Evolutionary conservation across 2,113 vertebrate species (phyloP), one percentile per base, ranked within the genome.

Genomic region (Entosphenus tridentatus): DNA sequence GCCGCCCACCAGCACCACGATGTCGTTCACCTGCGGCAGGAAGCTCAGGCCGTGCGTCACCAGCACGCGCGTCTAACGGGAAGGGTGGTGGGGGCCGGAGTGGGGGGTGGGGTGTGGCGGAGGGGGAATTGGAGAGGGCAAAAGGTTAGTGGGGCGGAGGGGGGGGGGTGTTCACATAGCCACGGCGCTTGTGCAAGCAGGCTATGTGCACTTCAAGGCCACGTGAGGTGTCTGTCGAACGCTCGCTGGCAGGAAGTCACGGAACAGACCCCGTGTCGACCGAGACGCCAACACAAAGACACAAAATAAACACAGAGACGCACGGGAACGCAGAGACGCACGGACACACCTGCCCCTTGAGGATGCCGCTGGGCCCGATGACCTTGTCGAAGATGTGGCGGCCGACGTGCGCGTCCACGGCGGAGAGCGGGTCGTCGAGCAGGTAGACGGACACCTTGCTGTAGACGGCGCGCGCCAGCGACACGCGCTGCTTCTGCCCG

Each of bases 301-400:
- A 8, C 58, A 62, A 62, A 12, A 62, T 16, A 62, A 2, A 62
- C 58, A 62, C 58, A 62, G 2, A 62, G 12, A 2, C 2, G 16
- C 58, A 21, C 18, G 18, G 18, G 18, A 21, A 21, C 39, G 21
- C 21, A 39, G 39, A 6, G 3, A 39, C 39, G 39, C 39, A 39
- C 39, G 39, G 39, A 39, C 59, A 8, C 73, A 97, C 92, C 80
- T 86, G 87, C 74, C 79, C 82, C 75, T 80, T 87, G 72, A 97
- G 82, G 57, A 97, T 74, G 39, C 92, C 91, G 74, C 83, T 87
- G 2, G 87, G 88, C 57, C 92, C 91, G 16, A 97, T 78, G 73
- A 97, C 87, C 10, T 84, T 81, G 3, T 95, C 89, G 72, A 97
- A 96, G 76, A 97, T 93, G 73, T 97, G 86, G 56, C 84, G 91